Conservation (phyloP, 1,140 invertebrate genomes). For the Drosophila lacteicornis region DNA sequence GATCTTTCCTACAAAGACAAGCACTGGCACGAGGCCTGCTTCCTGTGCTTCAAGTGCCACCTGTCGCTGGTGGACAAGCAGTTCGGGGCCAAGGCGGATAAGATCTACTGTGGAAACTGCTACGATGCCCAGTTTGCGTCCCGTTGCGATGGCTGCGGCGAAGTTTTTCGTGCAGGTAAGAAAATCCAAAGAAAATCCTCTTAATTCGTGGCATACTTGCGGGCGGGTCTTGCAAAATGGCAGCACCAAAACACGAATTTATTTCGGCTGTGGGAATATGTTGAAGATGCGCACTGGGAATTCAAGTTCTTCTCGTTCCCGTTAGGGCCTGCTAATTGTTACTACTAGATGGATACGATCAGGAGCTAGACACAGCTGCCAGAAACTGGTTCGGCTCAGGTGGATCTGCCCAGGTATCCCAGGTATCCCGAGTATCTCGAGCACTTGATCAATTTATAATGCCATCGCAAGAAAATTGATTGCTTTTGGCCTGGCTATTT, state of each 20-base stretch:
- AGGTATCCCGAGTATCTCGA: constrained; percentile 13
- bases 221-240: constrained; percentile 22
- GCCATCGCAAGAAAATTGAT: constrained; percentile 57
- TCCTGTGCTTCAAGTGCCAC: constrained; percentile 99
- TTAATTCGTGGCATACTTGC: constrained; percentile 56
- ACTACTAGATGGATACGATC: background rate
- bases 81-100: constrained; percentile 98
- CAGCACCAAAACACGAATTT: background rate
- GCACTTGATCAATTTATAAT: constrained; percentile 47
- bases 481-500: constrained; percentile 50
- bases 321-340: constrained; percentile 31
- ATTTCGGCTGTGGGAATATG: constrained; percentile 5
- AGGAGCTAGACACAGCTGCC: constrained; percentile 3
- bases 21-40: constrained; percentile 99
- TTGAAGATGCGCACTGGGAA: constrained; percentile 19
- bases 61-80: constrained; percentile 99
- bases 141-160: constrained; percentile 98
- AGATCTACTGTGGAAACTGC: constrained; percentile 99
- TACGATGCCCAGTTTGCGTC: constrained; percentile 99
- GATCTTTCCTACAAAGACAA: constrained; percentile 99
- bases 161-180: constrained; percentile 99
- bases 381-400: constrained; percentile 39
- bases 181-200: constrained; percentile 37
- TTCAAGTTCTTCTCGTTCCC: constrained; percentile 25
- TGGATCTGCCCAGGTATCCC: constrained; percentile 8